Percentiles rank a stretch among this genome's conserved stretches.
These are phyloP conservation scores for Loripinus fragilis DNA, from an alignment of 2,888 invertebrate species.

Conservation along the genomic window DNA sequence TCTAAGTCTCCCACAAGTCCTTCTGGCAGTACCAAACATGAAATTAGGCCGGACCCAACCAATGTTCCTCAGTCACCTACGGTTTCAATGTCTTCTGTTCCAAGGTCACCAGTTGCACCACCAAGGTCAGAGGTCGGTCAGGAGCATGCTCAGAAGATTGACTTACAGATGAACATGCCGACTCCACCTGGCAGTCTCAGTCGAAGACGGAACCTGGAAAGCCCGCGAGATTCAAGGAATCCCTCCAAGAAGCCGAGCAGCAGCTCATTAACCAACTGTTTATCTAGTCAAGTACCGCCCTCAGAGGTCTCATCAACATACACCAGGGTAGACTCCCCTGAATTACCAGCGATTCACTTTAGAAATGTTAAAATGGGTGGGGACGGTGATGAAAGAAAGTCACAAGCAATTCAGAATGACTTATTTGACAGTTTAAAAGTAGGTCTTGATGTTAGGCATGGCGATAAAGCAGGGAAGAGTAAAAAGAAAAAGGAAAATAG, in stretches of 20 bases:
- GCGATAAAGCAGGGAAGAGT: slow-evolving; percentile 36
- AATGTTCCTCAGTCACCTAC: slow-evolving; percentile 42
- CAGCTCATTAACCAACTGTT: slow-evolving; percentile 70
- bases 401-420: slow-evolving; percentile 71
- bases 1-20: slow-evolving; percentile 3
- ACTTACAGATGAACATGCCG: slow-evolving; percentile 63
- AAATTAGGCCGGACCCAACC: neutral
- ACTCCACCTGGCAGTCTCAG: slow-evolving; percentile 81
- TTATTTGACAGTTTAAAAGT: slow-evolving; percentile 76
- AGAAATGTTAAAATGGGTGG: slow-evolving; percentile 75
- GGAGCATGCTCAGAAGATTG: slow-evolving; percentile 57
- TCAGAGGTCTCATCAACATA: slow-evolving; percentile 64
- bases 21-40: slow-evolving; percentile 7
- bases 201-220: slow-evolving; percentile 71
- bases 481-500: slow-evolving; percentile 48
- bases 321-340: slow-evolving; percentile 76
- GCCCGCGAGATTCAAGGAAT: slow-evolving; percentile 69
- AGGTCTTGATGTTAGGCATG: slow-evolving; percentile 47
- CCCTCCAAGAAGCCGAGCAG: slow-evolving; percentile 71
- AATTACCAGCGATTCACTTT: slow-evolving; percentile 81
- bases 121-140: slow-evolving; percentile 36
- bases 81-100: slow-evolving; percentile 39
- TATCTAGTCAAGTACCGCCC: slow-evolving; percentile 67
- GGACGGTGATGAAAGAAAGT: slow-evolving; percentile 51
- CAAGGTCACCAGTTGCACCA: slow-evolving; percentile 46